phyloP scores from a whole-genome alignment of 2,888 invertebrate genomes.

The Augiades crinisus region DNA sequence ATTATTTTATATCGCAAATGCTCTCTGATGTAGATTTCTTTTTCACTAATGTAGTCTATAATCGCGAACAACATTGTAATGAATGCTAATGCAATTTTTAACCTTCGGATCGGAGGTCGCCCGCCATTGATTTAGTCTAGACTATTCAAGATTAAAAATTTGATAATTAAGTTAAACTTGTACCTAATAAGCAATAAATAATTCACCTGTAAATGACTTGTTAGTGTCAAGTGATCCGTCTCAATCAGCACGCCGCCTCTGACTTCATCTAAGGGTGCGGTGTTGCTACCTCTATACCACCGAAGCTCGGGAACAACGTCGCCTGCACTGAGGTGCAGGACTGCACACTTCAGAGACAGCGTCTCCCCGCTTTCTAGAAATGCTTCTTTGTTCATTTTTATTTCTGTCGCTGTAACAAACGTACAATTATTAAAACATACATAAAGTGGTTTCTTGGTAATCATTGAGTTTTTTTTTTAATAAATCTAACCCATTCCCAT shows the following conservation, averaged over 20 bases:
- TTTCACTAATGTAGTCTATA: too few species aligned
- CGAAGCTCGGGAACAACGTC: slow-evolving; percentile 53
- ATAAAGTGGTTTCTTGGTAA: too few species aligned
- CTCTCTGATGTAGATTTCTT: too few species aligned
- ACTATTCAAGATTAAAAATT: too few species aligned
- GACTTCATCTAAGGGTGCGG: slow-evolving; percentile 57
- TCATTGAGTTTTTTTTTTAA: too few species aligned
- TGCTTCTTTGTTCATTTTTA: slow-evolving; percentile 66
- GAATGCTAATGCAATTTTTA: too few species aligned
- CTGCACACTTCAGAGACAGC: slow-evolving; percentile 64
- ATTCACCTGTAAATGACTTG: slow-evolving; percentile 67
- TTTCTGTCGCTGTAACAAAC: slow-evolving; percentile 56
- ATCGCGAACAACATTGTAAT: too few species aligned
- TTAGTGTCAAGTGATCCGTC: slow-evolving; percentile 64
- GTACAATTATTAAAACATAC: background rate
- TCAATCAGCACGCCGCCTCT: slow-evolving; percentile 76
- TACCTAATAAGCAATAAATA: background rate
- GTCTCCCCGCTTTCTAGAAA: slow-evolving; percentile 72
- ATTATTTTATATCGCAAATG: too few species aligned
- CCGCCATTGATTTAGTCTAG: too few species aligned
- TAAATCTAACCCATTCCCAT: background rate
- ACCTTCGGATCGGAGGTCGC: too few species aligned
- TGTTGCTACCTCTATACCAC: slow-evolving; percentile 63
- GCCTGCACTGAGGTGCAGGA: slow-evolving; percentile 57
- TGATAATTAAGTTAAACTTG: background rate